Base-by-base conservation (phyloP, 2,797 vertebrate species). In the Rhinogobio ventralis region DNA sequence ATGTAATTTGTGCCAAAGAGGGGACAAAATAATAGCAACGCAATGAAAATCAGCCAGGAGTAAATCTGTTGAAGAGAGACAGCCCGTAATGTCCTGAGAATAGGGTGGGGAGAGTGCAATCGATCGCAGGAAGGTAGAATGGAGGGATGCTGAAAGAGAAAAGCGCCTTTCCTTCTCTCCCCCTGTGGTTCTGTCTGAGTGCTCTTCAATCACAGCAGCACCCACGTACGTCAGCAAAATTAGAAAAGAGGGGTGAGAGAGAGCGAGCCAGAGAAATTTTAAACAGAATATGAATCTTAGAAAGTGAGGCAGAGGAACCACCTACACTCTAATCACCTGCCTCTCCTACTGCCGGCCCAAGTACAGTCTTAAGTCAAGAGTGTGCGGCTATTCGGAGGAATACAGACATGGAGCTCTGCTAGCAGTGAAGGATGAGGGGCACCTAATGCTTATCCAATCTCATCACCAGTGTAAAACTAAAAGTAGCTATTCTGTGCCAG, bases 181-280 rank as follows among this genome's bases (percentile, higher is more conserved):
- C 83, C 75, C 60, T 49, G 88, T 46, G 86, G 91, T 91, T 81
- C 89, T 36, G 84, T 90, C 89, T 86, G 88, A 79, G 89, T 75
- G 81, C 86, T 91, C 89, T 92, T 91, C 89, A 88, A 80, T 91
- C 88, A 88, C 4, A 82, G 83, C 84, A 86, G 73, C 87, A 67
- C 72, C 23, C 46, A 30, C n/a, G 79, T 87, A 74, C 79, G 46
- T 87, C 83, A 80, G 76, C 74, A 83, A 69, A 79, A 66, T 86
- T 75, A 57, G 53, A 84, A 68, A 45, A 81, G 39, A 42, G 53
- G 60, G 55, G 33, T 42, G 62, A 81, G 68, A 53, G 84, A 77
- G 74, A 23, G 67, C 0, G 7, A 66, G 15, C 28, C 72, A 88
- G 84, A 81, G 83, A 28, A 69, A 51, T 62, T 87, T 49, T 2